Conservation (phyloP, 2,113 vertebrate genomes). For the Aptenodytes patagonicus region DNA sequence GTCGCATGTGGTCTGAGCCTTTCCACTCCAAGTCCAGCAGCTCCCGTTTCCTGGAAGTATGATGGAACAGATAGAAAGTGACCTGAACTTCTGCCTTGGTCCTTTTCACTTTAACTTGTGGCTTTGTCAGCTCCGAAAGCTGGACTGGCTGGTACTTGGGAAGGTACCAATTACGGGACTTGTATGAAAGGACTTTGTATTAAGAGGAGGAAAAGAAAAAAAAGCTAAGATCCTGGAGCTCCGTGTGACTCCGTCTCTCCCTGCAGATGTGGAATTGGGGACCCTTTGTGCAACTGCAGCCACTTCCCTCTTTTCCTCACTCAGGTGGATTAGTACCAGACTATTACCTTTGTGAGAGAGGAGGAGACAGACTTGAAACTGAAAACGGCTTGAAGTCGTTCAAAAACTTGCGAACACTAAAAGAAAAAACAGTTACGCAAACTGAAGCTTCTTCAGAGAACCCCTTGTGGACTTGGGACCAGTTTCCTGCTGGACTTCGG, state of each 20-base stretch:
- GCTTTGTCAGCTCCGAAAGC: slow-evolving; percentile 68
- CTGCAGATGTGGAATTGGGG: slow-evolving; percentile 14
- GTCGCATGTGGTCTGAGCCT: slow-evolving; percentile 99
- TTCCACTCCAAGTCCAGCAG: slow-evolving; percentile 96
- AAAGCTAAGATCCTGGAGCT: slow-evolving; percentile 26
- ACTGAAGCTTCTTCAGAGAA: slow-evolving; percentile 66
- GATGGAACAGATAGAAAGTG: slow-evolving; percentile 76
- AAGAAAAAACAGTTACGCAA: slow-evolving; percentile 17
- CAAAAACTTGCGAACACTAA: slow-evolving; percentile 73
- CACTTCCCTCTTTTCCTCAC: slow-evolving; percentile 42
- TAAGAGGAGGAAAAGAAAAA: slow-evolving; percentile 10
- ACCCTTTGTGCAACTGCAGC: slow-evolving; percentile 49
- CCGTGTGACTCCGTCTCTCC: not conserved
- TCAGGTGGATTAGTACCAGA: slow-evolving; percentile 45
- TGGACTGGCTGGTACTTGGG: slow-evolving; percentile 68
- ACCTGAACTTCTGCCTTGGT: slow-evolving; percentile 65
- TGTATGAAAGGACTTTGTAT: slow-evolving; percentile 40
- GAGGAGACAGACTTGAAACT: slow-evolving; percentile 57
- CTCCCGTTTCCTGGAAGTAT: slow-evolving; percentile 99
- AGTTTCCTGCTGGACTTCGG: slow-evolving; percentile 67
- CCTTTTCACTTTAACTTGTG: slow-evolving; percentile 64
- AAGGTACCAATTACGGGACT: slow-evolving; percentile 56
- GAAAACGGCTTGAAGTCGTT: slow-evolving; percentile 50
- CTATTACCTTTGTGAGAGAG: slow-evolving; percentile 53
- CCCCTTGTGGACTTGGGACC: slow-evolving; percentile 71